A percentile compares a stretch with the other conserved stretches of the same genome.
These are phyloP conservation scores for Drosophila fulvimacula DNA, from an alignment of 2,888 invertebrate genomes.

Conservation along the genomic window DNA sequence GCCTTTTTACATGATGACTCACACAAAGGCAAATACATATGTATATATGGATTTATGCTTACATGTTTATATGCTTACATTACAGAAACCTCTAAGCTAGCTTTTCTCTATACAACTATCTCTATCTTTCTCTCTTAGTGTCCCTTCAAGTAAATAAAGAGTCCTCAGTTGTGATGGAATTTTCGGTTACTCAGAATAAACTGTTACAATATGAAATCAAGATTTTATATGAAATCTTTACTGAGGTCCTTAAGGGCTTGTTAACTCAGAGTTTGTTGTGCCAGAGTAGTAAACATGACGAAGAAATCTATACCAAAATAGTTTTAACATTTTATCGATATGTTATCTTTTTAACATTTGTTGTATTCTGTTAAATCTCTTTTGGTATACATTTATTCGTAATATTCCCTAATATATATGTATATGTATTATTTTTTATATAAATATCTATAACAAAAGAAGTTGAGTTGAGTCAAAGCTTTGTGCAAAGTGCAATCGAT, in stretches of 20 bases:
- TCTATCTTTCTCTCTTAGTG: background rate
- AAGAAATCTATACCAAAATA: background rate
- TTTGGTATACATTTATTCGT: no score
- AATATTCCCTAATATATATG: no score
- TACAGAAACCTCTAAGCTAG: background rate
- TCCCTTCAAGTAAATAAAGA: background rate
- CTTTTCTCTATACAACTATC: background rate
- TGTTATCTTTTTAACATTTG: background rate
- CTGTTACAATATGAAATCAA: background rate
- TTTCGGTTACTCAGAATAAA: background rate
- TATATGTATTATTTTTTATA: no score
- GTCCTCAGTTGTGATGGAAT: background rate
- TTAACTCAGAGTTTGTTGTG: no score
- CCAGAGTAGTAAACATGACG: no score
- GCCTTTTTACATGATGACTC: constrained; percentile 52
- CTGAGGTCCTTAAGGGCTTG: no score
- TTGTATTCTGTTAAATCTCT: no score
- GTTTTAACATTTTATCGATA: background rate
- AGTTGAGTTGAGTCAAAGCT: background rate
- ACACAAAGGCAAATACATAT: constrained; percentile 7
- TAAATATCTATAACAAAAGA: no score
- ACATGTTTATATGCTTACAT: background rate
- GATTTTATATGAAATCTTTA: no score
- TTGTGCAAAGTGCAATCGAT: constrained; percentile 2
- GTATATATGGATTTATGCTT: background rate